Conservation (phyloP, 53 echinoderm and acorn worm genomes). For the Holothuria scabra region DNA sequence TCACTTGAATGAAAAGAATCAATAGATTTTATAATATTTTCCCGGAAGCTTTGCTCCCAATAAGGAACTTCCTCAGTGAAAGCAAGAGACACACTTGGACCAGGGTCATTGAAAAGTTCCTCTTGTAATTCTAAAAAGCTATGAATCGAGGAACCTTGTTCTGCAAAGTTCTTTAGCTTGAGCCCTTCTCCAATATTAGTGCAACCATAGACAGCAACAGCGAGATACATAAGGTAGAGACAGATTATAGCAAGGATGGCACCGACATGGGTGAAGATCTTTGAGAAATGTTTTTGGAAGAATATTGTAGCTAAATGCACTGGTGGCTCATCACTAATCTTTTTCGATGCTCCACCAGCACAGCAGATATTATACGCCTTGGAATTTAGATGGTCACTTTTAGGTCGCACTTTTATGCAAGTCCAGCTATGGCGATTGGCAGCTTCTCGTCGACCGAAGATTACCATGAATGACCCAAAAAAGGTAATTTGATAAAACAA, state of each 20-base stretch:
- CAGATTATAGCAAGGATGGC: constrained; percentile 38
- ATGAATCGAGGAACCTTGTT: constrained; percentile 51
- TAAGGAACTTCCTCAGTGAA: constrained; percentile 48
- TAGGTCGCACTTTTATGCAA: constrained; percentile 66
- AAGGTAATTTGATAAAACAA: constrained; percentile 82
- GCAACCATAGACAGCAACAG: constrained; percentile 53
- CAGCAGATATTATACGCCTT: constrained; percentile 72
- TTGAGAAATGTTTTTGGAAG: constrained; percentile 54
- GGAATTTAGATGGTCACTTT: constrained; percentile 55
- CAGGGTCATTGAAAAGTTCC: constrained; percentile 40
- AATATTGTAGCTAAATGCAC: constrained; percentile 42
- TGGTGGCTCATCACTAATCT: background rate
- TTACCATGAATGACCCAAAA: constrained; percentile 83
- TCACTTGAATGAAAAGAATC: constrained; percentile 49
- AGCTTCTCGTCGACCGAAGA: constrained; percentile 76
- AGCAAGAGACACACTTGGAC: constrained; percentile 57
- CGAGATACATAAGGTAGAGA: constrained; percentile 51
- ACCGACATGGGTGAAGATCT: constrained; percentile 25
- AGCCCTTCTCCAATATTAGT: constrained; percentile 56
- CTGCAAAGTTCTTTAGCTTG: constrained; percentile 49
- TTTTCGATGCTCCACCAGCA: constrained; percentile 58
- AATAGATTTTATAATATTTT: constrained; percentile 20
- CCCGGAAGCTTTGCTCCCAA: constrained; percentile 42
- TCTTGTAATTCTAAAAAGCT: constrained; percentile 37
- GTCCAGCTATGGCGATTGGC: constrained; percentile 73